These are phyloP conservation scores for Thymallus thymallus DNA, from an alignment of 2,113 vertebrate species.

Conservation along the genomic window DNA sequence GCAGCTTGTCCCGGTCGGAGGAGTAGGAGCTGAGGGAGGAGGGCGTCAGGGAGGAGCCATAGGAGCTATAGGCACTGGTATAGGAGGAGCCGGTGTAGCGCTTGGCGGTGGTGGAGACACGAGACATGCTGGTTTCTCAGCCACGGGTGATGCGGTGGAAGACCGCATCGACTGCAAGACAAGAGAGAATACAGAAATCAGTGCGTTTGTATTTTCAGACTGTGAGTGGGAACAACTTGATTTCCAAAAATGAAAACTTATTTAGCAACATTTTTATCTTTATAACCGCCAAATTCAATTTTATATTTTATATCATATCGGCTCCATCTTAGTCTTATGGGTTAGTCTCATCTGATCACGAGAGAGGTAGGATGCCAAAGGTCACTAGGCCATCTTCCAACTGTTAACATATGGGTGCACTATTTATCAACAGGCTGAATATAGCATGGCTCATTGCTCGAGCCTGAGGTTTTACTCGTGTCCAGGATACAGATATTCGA, in stretches of 20 bases:
- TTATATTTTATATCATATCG: too few relatives aligned
- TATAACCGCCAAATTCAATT: too few relatives aligned
- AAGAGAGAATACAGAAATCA: too few relatives aligned
- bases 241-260: too few relatives aligned
- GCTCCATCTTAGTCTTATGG: too few relatives aligned
- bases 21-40: conserved; percentile 78
- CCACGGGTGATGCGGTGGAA: conserved; percentile 62
- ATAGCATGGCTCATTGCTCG: not conserved
- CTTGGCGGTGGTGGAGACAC: conserved; percentile 92
- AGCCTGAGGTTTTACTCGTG: not conserved
- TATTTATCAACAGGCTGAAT: not conserved
- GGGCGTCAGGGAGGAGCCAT: conserved; percentile 80
- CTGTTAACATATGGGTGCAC: too few relatives aligned
- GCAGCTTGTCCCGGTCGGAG: conserved; percentile 78
- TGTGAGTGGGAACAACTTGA: too few relatives aligned
- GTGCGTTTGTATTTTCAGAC: too few relatives aligned
- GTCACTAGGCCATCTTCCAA: too few relatives aligned
- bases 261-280: too few relatives aligned
- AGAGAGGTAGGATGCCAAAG: too few relatives aligned
- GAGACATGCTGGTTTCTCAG: conserved; percentile 88
- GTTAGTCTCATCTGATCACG: too few relatives aligned
- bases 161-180: conserved; percentile 83
- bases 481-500: not conserved
- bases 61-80: conserved; percentile 83
- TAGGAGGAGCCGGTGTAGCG: conserved; percentile 81